Base-by-base conservation (phyloP, 1,140 invertebrate species). In the Cardiocondyla obscurior region DNA sequence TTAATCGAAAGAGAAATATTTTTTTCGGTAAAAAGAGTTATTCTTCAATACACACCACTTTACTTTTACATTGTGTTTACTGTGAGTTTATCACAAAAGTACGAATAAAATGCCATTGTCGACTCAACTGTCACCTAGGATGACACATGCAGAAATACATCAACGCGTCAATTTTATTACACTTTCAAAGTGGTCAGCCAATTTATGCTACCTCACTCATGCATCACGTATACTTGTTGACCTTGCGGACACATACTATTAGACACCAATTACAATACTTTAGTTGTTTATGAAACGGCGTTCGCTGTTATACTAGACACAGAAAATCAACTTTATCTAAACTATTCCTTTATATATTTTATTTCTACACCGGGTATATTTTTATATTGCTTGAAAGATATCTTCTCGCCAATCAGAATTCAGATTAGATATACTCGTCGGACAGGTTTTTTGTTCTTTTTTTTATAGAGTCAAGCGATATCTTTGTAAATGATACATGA, bases 151-250 rank as follows among this genome's bases (percentile, higher is more conserved):
- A 69, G 46, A 53, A 79, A 69, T 69, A 67, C 19, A 22, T 46
- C 12, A 1, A 16, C 19, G 33, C 57, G n/a, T 65, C 7, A 12
- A 7, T 25, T 33, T 81, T 81, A 74, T 62, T 22, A 76, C 22
- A 67, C 39, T 22, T 73, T 30, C 19, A 42, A 19, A 65, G 12
- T 44, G 30, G 42, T 60, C 44, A 73, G 28, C 10, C 57, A 60
- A 57, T 84, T 83, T 81, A 55, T 87, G 83, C 81, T 85, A 85
- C 22, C 72, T 83, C 87, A 89, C 72, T 83, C 87, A 89, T 89
- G 42, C 64, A 69, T 55, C 44, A 49, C 64, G 42, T 36, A 81
- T 69, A 44, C 16, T 73, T 65, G 67, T 57, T 72, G 83, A 76
- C 82, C 83, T 88, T 84, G 85, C 42, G 3, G 22, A 1, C 58